These are phyloP conservation scores for Drosophila sucinea DNA, from an alignment of 1,140 invertebrate species.

Conservation along the genomic window DNA sequence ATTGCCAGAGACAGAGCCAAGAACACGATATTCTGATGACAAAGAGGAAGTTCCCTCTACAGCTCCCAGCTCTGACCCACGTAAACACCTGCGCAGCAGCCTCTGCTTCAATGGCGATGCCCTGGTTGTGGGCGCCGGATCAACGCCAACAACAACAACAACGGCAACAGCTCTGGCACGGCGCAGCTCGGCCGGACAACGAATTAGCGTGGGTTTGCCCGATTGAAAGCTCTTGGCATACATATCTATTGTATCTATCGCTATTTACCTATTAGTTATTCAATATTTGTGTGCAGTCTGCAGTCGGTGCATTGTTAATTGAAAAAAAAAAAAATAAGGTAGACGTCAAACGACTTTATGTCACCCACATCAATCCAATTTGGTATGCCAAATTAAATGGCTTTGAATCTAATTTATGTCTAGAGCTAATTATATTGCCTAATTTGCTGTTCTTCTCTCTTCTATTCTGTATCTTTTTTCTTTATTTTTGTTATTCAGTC, in stretches of 20 bases:
- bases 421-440: conserved; percentile 72
- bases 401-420: conserved; percentile 30
- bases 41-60: conserved; percentile 42
- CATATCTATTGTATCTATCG: background rate
- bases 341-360: conserved; percentile 13
- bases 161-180: conserved; percentile 80
- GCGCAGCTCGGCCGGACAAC: conserved; percentile 82
- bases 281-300: conserved; percentile 26
- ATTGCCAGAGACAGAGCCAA: conserved; percentile 62
- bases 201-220: conserved; percentile 75
- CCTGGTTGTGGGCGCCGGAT: conserved; percentile 62
- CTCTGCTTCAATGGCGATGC: conserved; percentile 79
- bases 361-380: conserved; percentile 21
- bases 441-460: conserved; percentile 39
- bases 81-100: conserved; percentile 80
- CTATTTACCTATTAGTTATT: conserved; percentile 4
- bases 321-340: conserved; percentile 24
- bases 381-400: conserved; percentile 5
- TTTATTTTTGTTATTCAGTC: conserved; percentile 39
- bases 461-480: conserved; percentile 2
- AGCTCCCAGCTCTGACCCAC: conserved; percentile 51
- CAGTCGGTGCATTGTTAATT: conserved; percentile 31
- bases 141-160: conserved; percentile 66
- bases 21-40: conserved; percentile 45
- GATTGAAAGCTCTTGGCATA: conserved; percentile 54